These are phyloP conservation scores for Nasonovia ribisnigri DNA, from an alignment of 2,888 invertebrate species.

Conservation along the genomic window DNA sequence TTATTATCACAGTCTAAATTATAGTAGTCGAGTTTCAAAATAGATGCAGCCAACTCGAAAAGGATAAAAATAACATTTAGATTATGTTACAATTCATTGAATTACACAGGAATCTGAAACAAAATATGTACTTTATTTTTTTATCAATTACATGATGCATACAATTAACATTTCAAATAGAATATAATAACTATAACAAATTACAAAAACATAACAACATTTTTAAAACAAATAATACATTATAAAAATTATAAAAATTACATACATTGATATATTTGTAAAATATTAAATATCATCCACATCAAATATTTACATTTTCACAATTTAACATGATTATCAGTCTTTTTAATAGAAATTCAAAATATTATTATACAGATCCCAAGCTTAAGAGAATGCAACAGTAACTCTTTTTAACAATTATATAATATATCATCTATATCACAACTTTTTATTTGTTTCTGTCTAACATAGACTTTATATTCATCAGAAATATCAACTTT, in stretches of 20 bases:
- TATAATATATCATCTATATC: background rate
- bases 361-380: background rate
- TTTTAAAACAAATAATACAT: background rate
- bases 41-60: background rate
- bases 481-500: background rate
- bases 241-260: background rate
- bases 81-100: conserved; percentile 57
- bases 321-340: conserved; percentile 31
- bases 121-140: conserved; percentile 53
- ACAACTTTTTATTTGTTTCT: background rate
- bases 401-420: background rate
- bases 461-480: background rate
- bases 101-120: conserved; percentile 64
- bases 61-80: conserved; percentile 28
- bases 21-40: background rate
- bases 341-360: conserved; percentile 41
- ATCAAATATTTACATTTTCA: background rate
- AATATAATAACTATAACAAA: conserved; percentile 17
- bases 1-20: conserved; percentile 49
- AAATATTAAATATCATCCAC: conserved; percentile 28
- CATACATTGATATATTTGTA: conserved; percentile 1
- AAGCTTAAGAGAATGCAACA: background rate
- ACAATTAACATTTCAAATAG: conserved; percentile 24
- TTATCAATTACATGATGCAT: background rate
- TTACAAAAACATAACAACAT: conserved; percentile 27